Conservation (phyloP, 92 coral and sea anemone genomes). For the Bergia sp. region DNA sequence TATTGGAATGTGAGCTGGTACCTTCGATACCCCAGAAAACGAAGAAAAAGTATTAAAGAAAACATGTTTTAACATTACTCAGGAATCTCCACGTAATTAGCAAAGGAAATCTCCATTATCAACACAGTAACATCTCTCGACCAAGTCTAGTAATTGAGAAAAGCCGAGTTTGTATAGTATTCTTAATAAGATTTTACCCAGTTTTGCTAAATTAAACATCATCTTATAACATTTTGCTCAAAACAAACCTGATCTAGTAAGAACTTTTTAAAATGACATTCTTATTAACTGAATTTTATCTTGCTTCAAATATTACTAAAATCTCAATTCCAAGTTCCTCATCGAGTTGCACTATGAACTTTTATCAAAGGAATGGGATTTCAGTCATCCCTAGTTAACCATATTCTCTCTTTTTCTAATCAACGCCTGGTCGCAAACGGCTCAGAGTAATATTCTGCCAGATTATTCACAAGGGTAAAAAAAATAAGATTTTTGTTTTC, state of each 20-base stretch:
- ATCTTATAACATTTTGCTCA: background rate
- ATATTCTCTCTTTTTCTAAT: background rate
- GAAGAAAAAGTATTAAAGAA: background rate
- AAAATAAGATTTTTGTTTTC: background rate
- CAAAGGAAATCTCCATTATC: too few species aligned
- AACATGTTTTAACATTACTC: background rate
- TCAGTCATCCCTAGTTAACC: too few species aligned
- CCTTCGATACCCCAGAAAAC: background rate
- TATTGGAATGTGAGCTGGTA: background rate
- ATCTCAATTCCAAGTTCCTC: background rate
- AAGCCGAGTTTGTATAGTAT: background rate
- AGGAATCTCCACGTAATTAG: too few species aligned
- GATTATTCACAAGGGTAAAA: background rate
- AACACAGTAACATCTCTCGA: too few species aligned
- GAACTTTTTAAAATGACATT: constrained; percentile 26
- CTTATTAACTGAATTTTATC: background rate
- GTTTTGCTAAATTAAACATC: background rate
- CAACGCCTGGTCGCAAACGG: too few species aligned
- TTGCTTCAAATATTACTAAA: background rate
- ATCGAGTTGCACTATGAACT: background rate
- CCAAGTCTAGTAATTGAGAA: background rate
- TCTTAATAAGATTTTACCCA: background rate
- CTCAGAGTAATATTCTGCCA: background rate
- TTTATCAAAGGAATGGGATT: too few species aligned
- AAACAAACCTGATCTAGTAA: background rate